Percentiles rank a stretch among this genome's conserved stretches.
Evolutionary conservation across 1,140 invertebrate genomes (phyloP).

Genomic region (Rhysida immarginata): DNA sequence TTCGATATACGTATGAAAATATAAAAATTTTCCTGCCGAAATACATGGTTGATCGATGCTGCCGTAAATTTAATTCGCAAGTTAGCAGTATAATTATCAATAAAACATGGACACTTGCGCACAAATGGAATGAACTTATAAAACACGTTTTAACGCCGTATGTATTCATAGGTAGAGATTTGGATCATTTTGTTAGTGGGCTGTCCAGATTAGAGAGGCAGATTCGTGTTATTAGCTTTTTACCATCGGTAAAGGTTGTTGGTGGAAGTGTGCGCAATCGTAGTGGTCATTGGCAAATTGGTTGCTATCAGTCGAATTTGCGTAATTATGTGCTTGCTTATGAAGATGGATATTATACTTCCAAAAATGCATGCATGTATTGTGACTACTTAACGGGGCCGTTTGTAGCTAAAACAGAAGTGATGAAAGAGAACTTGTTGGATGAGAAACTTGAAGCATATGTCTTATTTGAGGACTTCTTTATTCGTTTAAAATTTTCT

Average conservation of each 20-base stretch:
- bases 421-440: constrained; percentile 13
- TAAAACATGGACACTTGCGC: constrained; percentile 5
- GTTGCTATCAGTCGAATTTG: constrained; percentile 21
- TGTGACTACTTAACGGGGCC: constrained; percentile 24
- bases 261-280: constrained; percentile 20
- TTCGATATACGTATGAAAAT: background rate
- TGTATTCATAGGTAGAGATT: constrained; percentile 18
- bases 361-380: constrained; percentile 22
- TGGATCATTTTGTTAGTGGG: constrained; percentile 17
- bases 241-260: constrained; percentile 15
- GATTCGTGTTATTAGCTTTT: constrained; percentile 19
- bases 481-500: background rate
- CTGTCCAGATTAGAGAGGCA: constrained; percentile 18
- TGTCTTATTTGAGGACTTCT: background rate
- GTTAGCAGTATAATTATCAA: background rate
- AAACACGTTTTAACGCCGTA: constrained; percentile 20
- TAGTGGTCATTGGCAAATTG: constrained; percentile 23
- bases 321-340: constrained; percentile 21
- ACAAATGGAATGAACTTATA: constrained; percentile 17
- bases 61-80: background rate
- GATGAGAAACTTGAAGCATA: constrained; percentile 5
- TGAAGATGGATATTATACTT: constrained; percentile 22
- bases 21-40: background rate
- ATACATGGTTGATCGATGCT: background rate
- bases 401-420: constrained; percentile 18